Evolutionary conservation across 2,888 invertebrate genomes (phyloP), one percentile per base, ranked within the genome.

Genomic region (Rhingia campestris): DNA sequence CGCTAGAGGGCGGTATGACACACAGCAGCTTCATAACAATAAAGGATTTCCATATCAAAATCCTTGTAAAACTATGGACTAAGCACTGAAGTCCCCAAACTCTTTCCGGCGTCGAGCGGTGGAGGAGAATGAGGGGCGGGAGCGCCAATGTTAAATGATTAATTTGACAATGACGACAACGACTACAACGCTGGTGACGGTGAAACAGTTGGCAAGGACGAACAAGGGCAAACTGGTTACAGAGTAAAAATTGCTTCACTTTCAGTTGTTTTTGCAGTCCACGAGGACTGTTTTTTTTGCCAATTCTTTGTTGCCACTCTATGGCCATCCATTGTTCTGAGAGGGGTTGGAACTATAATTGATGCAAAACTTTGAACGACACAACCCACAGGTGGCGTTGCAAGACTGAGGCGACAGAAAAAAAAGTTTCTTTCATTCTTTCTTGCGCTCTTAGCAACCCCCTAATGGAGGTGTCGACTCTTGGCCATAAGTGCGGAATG

Each of bases 351-450:
- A 51, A 70, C 72, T 64, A 64, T 70, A 84, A 84, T 80, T 80
- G 84, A 80, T 80, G 84, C 80, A 84, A 70, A 84, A 84, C 69
- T 70, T 80, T 66, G 37, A 73, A 58, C 73, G 63, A 84, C 41
- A 43, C 45, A 37, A 66, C 69, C 64, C 74, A 80, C 80, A 84
- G 84, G 84, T 84, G 84, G 58, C 22, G 61, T 14, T 30, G 41
- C 6, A 6, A 1, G 10, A n/a, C 9, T 30, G 12, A 22, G 1
- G 22, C 5, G 10, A 5, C 41, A 45, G 33, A 4, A 30, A 9
- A 32, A 41, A 51, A 9, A 14, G 37, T 53, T 32, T 35, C 9
- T 43, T 43, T 51, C 22, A 22, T 35, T 32, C 1, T 35, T 30
- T 5, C 45, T 49, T 35, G 32, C 12, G 2, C 37, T 5, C 22